Evolutionary conservation across 2,888 invertebrate species (phyloP), one percentile per base, ranked within the genome.

Genomic region (Morpho deidamia): DNA sequence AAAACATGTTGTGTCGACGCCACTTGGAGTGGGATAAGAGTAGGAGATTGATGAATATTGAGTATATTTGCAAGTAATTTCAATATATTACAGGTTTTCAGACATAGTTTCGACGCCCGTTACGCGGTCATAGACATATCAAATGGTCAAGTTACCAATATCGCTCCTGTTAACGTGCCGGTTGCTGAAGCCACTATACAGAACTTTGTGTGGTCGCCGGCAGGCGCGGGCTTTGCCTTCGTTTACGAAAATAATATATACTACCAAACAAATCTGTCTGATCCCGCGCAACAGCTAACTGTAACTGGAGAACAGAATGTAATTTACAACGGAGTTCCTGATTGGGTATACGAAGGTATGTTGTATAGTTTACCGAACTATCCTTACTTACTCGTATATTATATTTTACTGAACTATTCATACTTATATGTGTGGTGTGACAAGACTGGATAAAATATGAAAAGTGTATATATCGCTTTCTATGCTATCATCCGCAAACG

Each of bases 321-420:
- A 8, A 90, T 96, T 50, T 94, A 94, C 71, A 95, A 97, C 76
- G 97, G 97, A 33, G 92, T 97, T 8, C 96, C 97, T 34, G 98
- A 98, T 81, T 98, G 98, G 98, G 95, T 98, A 1, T 98, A 98
- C 82, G 97, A 98, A 92, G 96, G 96, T 96, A 72, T 68, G 78
- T 46, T n/a, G 9, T 11, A 8, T 10, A n/a, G 11, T 23, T 23
- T 11, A 38, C 32, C 23, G 3, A 10, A 33, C 23, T 23, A 23
- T 23, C n/a, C n/a, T 5, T 23, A 23, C 23, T 23, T 23, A 23
- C n/a, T n/a, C n/a, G n/a, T n/a, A n/a, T n/a, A n/a, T n/a, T n/a
- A n/a, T n/a, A n/a, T 32, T 23, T 23, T 11, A 38, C 32, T 39
- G 3, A 10, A 33, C 23, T 23, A 23, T 23, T n/a, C n/a, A 23